Conservation (phyloP, 2,113 vertebrate species). For the Origma solitaria region DNA sequence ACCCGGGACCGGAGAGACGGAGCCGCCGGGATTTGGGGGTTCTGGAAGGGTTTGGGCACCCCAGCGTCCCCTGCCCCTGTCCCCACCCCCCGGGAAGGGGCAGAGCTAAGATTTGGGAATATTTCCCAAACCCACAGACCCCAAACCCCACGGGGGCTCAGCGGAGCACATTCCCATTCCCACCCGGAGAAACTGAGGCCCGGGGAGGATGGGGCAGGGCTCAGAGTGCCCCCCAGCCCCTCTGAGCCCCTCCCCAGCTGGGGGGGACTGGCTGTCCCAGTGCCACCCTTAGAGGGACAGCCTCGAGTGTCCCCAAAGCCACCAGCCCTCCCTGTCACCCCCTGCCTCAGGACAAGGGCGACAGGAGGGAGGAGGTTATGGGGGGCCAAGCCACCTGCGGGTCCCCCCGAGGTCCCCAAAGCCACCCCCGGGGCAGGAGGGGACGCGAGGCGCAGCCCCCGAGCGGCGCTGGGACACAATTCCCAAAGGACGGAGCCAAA, state of each 20-base stretch:
- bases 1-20: not conserved
- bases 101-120: not conserved
- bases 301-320: not conserved
- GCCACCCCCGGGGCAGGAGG: not conserved
- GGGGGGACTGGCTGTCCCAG: fast-evolving
- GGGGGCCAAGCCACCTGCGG: fast-evolving
- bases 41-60: not conserved
- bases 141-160: not conserved
- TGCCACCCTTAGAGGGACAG: not conserved
- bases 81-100: fast-evolving
- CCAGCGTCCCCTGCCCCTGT: fast-evolving
- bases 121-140: not conserved
- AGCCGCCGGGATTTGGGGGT: fast-evolving
- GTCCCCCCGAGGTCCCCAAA: not conserved
- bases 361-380: fast-evolving
- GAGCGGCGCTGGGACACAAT: slow-evolving; percentile 78
- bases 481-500: slow-evolving; percentile 90
- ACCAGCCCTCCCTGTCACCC: not conserved
- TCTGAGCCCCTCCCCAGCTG: not conserved
- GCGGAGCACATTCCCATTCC: fast-evolving
- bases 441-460: slow-evolving; percentile 53
- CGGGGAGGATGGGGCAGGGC: fast-evolving
- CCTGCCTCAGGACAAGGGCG: not conserved
- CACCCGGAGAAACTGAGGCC: not conserved
- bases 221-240: not conserved